Evolutionary conservation across 64 coral and sea anemone species (phyloP).

Genomic region (Stylophora pistillata): DNA sequence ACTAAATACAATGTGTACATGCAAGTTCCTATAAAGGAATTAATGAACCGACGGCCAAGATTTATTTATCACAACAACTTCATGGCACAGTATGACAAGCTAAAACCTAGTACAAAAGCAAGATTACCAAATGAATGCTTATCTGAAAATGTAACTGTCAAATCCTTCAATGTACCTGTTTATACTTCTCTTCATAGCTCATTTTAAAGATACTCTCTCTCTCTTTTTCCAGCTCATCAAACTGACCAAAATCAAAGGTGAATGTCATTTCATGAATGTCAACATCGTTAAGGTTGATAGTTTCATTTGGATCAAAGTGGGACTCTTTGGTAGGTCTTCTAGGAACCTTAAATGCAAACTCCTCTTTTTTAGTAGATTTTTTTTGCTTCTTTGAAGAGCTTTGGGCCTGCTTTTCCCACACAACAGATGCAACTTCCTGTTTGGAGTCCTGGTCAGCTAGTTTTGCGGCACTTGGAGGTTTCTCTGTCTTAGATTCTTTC

Average conservation of each 20-base stretch:
- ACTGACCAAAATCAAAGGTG: slow-evolving; percentile 88
- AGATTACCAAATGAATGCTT: no score
- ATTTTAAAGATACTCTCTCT: slow-evolving; percentile 86
- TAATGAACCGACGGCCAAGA: no score
- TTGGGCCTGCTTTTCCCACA: not conserved
- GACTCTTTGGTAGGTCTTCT: slow-evolving; percentile 2
- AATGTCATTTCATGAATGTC: slow-evolving; percentile 99
- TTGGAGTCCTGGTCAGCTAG: not conserved
- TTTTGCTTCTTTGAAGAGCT: slow-evolving; percentile 7
- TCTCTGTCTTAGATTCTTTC: not conserved
- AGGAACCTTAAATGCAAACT: slow-evolving; percentile 53
- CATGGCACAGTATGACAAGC: no score
- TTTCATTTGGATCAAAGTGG: slow-evolving; percentile 59
- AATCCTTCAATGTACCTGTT: slow-evolving; percentile 44
- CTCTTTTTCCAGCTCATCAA: slow-evolving; percentile 83
- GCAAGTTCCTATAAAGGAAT: no score
- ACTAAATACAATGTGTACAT: no score
- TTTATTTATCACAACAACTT: no score
- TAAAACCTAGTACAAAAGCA: no score
- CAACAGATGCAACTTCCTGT: not conserved
- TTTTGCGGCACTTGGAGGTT: not conserved
- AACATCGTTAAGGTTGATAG: slow-evolving; percentile 82
- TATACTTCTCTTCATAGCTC: slow-evolving; percentile 88
- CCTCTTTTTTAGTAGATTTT: slow-evolving; percentile 11
- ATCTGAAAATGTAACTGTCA: no score